These are phyloP conservation scores for Silurus lanzhouensis DNA, from an alignment of 2,797 vertebrate genomes.

Conservation along the genomic window DNA sequence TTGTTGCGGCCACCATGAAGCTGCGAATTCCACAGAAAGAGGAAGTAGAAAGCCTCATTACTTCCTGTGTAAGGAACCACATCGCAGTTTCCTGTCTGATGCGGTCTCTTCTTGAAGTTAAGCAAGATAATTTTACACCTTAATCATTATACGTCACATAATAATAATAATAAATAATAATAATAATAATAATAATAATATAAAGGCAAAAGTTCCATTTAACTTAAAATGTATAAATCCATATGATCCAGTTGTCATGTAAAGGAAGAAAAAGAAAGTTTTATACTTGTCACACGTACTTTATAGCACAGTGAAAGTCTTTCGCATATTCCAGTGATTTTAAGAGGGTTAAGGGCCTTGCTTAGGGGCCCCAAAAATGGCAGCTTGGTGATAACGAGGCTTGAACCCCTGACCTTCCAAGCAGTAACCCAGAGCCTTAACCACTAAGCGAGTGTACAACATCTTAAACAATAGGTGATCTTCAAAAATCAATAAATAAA, in stretches of 20 bases:
- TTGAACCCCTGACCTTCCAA: no score
- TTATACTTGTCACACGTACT: no score
- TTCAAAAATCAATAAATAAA: background rate
- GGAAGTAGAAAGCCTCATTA: slow-evolving; percentile 7
- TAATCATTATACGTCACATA: background rate
- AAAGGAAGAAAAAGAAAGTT: background rate
- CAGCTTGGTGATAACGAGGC: no score
- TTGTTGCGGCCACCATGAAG: background rate
- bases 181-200: no score
- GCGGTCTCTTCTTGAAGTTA: background rate
- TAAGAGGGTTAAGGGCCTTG: no score
- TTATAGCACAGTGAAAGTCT: no score
- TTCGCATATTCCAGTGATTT: no score
- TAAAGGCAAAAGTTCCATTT: background rate
- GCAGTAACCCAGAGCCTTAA: no score
- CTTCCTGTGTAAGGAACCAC: background rate
- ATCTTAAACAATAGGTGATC: background rate
- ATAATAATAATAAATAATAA: no score
- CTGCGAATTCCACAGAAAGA: slow-evolving; percentile 3
- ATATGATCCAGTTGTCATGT: background rate
- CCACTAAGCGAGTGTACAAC: no score
- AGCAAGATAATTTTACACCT: background rate
- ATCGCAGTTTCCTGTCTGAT: background rate
- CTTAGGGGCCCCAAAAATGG: no score
- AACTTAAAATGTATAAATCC: background rate